Conservation (phyloP, 2,888 invertebrate genomes). For the Dichetophora obliterata region DNA sequence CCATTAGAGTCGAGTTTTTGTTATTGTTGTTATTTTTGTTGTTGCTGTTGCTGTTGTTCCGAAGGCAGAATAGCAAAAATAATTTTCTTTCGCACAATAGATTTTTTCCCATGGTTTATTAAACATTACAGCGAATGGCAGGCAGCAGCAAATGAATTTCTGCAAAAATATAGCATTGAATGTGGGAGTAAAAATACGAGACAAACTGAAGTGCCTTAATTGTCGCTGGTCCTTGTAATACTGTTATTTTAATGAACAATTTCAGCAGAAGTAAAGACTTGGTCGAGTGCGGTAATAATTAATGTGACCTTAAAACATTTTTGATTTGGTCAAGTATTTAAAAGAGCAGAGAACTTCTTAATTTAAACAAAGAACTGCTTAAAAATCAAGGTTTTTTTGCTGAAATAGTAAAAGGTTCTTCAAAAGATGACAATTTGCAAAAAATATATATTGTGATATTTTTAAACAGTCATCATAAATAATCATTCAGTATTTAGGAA, state of each 20-base stretch:
- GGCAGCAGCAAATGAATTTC: not conserved
- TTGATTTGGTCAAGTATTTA: too few species aligned
- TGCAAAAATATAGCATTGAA: not conserved
- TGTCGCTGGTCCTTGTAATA: not conserved
- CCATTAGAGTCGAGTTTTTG: too few species aligned
- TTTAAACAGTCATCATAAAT: too few species aligned
- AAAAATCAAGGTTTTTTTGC: too few species aligned
- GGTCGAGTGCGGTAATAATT: not conserved
- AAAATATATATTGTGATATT: too few species aligned
- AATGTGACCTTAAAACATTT: not conserved
- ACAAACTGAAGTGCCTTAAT: not conserved
- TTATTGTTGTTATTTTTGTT: not conserved
- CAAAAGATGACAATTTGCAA: too few species aligned
- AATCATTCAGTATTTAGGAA: too few species aligned
- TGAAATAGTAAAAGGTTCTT: too few species aligned
- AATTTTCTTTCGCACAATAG: not conserved
- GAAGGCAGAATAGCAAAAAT: not conserved
- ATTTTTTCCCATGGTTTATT: conserved; percentile 4
- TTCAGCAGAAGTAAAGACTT: not conserved
- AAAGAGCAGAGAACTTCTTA: too few species aligned
- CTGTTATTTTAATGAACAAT: not conserved
- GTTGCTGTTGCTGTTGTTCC: not conserved
- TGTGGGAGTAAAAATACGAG: not conserved
- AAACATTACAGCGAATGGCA: not conserved
- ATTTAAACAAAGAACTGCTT: too few species aligned